Evolutionary conservation across 2,113 vertebrate genomes (phyloP).

Genomic region (Melospiza georgiana): DNA sequence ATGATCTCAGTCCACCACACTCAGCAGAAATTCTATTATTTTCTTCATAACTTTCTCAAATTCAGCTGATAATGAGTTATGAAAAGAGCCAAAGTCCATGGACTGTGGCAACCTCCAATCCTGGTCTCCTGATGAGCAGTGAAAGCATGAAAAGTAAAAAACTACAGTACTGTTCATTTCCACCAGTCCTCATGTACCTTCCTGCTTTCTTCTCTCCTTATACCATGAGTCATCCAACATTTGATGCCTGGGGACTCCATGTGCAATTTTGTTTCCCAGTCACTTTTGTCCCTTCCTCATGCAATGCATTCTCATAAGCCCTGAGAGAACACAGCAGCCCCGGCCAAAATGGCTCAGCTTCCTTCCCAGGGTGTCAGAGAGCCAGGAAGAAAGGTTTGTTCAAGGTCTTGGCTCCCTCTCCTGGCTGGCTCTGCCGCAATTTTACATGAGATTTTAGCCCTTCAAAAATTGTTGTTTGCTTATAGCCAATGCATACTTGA

Average conservation of each 20-base stretch:
- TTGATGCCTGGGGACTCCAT: not conserved
- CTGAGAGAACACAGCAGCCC: not conserved
- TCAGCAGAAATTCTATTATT: not conserved
- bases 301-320: not conserved
- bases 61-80: not conserved
- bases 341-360: slow-evolving; percentile 56
- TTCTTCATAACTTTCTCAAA: not conserved
- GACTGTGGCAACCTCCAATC: not conserved
- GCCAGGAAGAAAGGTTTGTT: slow-evolving; percentile 46
- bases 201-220: not conserved
- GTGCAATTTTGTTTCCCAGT: not conserved
- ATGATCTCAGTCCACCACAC: not conserved
- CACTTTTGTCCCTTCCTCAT: not conserved
- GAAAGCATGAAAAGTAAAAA: not conserved
- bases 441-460: not conserved
- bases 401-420: slow-evolving; percentile 72
- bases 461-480: slow-evolving; percentile 13
- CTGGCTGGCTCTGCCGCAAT: slow-evolving; percentile 57
- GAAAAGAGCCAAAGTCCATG: not conserved
- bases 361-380: not conserved
- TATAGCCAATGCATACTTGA: not conserved
- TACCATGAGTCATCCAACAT: not conserved
- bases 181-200: not conserved
- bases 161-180: not conserved
- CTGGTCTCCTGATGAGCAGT: not conserved